Base-by-base conservation (phyloP, 2,888 invertebrate species). In the Ectemnius cavifrons region DNA sequence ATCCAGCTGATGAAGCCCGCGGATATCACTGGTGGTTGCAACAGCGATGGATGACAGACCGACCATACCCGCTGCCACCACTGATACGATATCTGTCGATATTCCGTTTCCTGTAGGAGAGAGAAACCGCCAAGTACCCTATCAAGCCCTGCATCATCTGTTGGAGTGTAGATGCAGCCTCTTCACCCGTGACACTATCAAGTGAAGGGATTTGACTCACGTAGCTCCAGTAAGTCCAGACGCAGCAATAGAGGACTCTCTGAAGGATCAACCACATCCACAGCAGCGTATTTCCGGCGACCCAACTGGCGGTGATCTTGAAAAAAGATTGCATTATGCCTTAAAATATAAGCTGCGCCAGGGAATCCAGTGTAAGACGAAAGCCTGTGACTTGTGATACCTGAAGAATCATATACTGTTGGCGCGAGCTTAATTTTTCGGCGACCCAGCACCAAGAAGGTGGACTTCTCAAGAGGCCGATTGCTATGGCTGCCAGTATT, bases 31-130 rank as follows among this genome's bases (percentile, higher is more conserved):
- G 88, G 86, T 0, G 86, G 84, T 56, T 84, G 75, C 16, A 84
- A 45, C 3, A 84, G 82, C 8, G 82, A 79, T 5, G 89, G 88
- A 68, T 88, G 87, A 67, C 88, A 89, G 2, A 84, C 83, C 4
- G 85, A 81, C 89, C 89, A 90, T 13, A 89, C 88, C 63, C 80
- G 84, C 69, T 88, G 85, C 89, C 89, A 90, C 89, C 89, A 90
- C 2, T 86, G 86, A 58, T 84, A 67, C 0, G 75, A 49, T 6
- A 84, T 78, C 20, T 85, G 83, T n/a, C 73, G 85, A 63, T 85
- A 75, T 61, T 89, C 86, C 4, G 83, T 72, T 67, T 87, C 87
- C 89, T 89, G 47, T 20, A 14, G 2, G 67, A 14, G 70, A 37
- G n/a, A 16, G 13, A 52, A 8, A 27, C 46, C 11, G 8, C 4